Evolutionary conservation across 2,113 vertebrate genomes (phyloP).

Genomic region (Pipa parva): DNA sequence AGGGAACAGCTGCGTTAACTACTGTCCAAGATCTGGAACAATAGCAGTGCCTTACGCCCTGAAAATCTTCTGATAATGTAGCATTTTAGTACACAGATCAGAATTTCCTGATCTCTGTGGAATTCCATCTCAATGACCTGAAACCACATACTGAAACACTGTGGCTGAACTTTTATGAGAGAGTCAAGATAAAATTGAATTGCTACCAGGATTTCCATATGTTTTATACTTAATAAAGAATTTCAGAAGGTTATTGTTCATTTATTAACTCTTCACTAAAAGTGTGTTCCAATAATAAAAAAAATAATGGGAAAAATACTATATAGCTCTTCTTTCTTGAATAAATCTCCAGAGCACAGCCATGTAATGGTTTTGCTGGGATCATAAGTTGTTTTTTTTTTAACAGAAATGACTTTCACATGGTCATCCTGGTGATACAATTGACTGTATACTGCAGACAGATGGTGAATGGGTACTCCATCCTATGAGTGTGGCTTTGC

Average conservation of each 20-base stretch:
- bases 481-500: too few species aligned
- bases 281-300: too few species aligned
- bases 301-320: too few species aligned
- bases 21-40: constrained; percentile 37
- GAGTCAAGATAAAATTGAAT: constrained; percentile 27
- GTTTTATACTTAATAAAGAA: constrained; percentile 12
- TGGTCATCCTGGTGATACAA: too few species aligned
- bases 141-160: constrained; percentile 41
- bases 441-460: too few species aligned
- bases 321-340: too few species aligned
- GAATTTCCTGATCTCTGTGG: constrained; percentile 25
- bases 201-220: constrained; percentile 17
- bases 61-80: constrained; percentile 34
- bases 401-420: too few species aligned
- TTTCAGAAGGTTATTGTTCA: background rate
- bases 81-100: constrained; percentile 32
- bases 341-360: too few species aligned
- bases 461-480: too few species aligned
- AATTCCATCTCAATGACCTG: constrained; percentile 37
- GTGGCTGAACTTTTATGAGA: constrained; percentile 30
- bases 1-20: constrained; percentile 24
- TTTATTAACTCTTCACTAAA: background rate
- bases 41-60: constrained; percentile 21
- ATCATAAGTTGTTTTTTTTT: too few species aligned
- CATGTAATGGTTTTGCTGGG: too few species aligned